Base-by-base conservation (phyloP, 1,140 invertebrate genomes). In the Latrodectus geometricus region DNA sequence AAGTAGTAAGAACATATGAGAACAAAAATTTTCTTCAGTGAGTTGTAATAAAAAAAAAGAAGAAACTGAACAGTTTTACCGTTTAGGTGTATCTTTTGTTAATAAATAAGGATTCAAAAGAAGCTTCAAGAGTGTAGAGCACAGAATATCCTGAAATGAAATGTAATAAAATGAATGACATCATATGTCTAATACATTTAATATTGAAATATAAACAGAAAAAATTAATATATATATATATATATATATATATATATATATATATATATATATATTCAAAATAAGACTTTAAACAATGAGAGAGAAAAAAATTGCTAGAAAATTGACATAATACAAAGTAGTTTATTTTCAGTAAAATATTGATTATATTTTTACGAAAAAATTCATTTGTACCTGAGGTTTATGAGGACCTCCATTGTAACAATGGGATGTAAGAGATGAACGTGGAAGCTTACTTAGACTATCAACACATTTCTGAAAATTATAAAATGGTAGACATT, bases 381-480 rank as follows among this genome's bases (percentile, higher is more conserved):
- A 35, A 35, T 61, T 61, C 17, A 11, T 61, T 17, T 17, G 17
- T 83, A 83, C 80, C 48, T 83, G 80, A 8, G 78, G 21, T 83
- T 83, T 83, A 0, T 70, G 23, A 15, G 56, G 20, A 12, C 80
- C 80, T 54, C 23, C 14, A 66, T 65, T 61, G 65, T 72, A 83
- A 8, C 52, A 74, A 23, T 73, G 80, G 8, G 80, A 83, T 48
- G 70, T 50, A 23, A 83, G 56, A 23, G 23, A 9, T 61, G 54
- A 74, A 4, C 48, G 52, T 11, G 80, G 72, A 8, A 83, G 17
- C 49, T 83, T 83, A 50, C 80, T 83, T n/a, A 83, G 56, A 17
- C 69, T 83, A 20, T 83, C 80, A 35, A 83, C 49, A 48, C 54
- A 83, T 83, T 83, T 83, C 80, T 83, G 52, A 83, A 83, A 83